Base-by-base conservation (phyloP, 2,113 vertebrate genomes). In the Rutilus rutilus region DNA sequence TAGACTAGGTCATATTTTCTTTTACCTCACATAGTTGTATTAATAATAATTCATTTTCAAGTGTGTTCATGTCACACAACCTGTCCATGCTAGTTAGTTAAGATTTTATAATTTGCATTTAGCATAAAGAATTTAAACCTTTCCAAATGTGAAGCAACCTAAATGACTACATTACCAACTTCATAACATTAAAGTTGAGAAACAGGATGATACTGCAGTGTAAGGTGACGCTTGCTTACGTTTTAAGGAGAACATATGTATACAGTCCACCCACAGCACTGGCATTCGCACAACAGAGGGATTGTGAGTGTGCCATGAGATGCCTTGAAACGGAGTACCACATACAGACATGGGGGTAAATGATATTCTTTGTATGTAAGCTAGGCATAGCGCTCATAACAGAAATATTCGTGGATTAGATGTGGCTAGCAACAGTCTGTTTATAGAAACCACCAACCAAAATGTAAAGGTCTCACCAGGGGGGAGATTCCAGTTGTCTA, bases 401-500 rank as follows among this genome's bases (percentile, higher is more conserved):
- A 64, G 75, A 87, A 87, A 87, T 80, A 84, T 52, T 64, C 39
- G 11, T 9, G 50, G 52, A 73, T 45, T 74, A 54, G 27, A 50
- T 74, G 76, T 69, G 81, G 82, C 60, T 87, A 27, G 52, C 76
- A 73, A 62, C 64, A 84, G 82, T 84, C 86, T 80, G 82, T 84
- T 87, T 87, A 84, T 87, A 87, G 86, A 87, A 87, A 39, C 75
- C 81, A 84, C 54, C 67, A 77, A 60, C 45, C 75, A 52, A 76
- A 89, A 92, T 93, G 93, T 69, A 88, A 92, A 94, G 93, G 88
- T 92, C 91, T 92, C 93, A 92, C 90, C 90, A 92, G 92, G 92
- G 92, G 91, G 92, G 93, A 93, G 91, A 94, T 93, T 93, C 91
- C 93, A 93, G 94, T 94, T 94, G 91, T 94, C 92, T 94, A 92